A percentile compares a stretch with the other conserved stretches of the same genome.
phyloP scores from a whole-genome alignment of 2,113 vertebrate species.

The Ptilorrhoa leucosticta region DNA sequence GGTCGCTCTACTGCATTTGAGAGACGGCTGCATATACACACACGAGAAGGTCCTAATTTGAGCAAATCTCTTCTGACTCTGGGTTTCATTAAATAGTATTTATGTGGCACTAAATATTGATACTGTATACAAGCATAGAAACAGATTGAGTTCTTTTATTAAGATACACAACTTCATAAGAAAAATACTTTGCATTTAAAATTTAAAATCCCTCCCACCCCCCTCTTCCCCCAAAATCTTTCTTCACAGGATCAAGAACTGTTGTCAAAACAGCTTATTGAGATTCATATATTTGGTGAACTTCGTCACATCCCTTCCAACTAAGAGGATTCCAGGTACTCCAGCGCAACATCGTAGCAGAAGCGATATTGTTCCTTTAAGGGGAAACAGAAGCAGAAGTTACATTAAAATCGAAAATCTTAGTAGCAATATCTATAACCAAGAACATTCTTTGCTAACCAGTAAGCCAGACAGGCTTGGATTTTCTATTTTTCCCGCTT shows the following conservation, averaged over 20 bases:
- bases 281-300: constrained; percentile 35
- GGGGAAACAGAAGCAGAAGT: neutral
- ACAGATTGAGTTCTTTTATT: constrained; percentile 74
- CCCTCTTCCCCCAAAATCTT: constrained; percentile 69
- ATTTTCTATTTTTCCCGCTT: neutral
- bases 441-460: neutral
- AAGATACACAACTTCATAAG: constrained; percentile 81
- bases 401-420: neutral
- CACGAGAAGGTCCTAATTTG: constrained; percentile 54
- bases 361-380: constrained; percentile 97
- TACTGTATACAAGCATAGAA: constrained; percentile 78
- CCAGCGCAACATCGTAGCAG: constrained; percentile 93
- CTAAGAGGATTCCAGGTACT: constrained; percentile 95
- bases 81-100: constrained; percentile 67
- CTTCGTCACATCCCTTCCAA: constrained; percentile 19
- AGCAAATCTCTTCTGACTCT: constrained; percentile 50
- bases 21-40: constrained; percentile 73
- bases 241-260: constrained; percentile 69
- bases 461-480: neutral
- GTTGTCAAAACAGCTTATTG: constrained; percentile 61
- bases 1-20: constrained; percentile 58
- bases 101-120: constrained; percentile 75
- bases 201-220: constrained; percentile 73
- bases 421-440: neutral
- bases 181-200: constrained; percentile 83